Evolutionary conservation across 2,113 vertebrate genomes (phyloP).

Genomic region (Lontra canadensis): DNA sequence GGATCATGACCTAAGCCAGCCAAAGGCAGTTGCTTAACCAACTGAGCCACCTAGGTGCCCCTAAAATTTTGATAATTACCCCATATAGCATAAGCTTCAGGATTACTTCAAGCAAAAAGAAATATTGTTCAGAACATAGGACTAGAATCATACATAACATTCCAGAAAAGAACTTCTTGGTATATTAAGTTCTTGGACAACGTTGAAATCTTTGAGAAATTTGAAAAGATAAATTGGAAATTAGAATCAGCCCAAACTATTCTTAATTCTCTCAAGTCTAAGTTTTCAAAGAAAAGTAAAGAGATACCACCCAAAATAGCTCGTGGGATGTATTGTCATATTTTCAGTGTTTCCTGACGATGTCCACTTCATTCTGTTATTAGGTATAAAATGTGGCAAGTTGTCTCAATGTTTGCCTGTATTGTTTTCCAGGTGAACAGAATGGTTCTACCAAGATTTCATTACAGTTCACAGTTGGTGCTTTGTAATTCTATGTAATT

Average conservation of each 20-base stretch:
- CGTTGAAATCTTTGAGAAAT: slow-evolving; percentile 7
- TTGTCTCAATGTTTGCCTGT: neutral
- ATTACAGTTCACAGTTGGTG: slow-evolving; percentile 86
- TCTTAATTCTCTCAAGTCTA: neutral
- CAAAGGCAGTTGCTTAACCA: too few species aligned
- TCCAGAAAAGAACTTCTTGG: neutral
- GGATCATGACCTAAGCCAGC: too few species aligned
- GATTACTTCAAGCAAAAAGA: neutral
- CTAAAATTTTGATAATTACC: too few species aligned
- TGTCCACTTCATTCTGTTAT: neutral
- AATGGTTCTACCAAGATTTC: slow-evolving; percentile 80
- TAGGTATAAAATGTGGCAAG: neutral
- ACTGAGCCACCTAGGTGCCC: too few species aligned
- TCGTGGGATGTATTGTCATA: neutral
- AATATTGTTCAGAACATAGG: neutral
- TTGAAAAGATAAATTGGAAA: neutral
- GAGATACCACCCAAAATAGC: neutral
- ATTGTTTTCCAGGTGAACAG: slow-evolving; percentile 83
- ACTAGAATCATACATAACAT: neutral
- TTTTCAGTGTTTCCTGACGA: neutral
- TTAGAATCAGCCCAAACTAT: neutral
- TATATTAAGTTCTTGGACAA: neutral
- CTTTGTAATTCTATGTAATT: slow-evolving; percentile 90
- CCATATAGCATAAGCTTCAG: neutral
- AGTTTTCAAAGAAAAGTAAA: slow-evolving; percentile 31